These are phyloP conservation scores for Cylloceria caligata DNA, from an alignment of 2,888 invertebrate genomes.

Conservation along the genomic window DNA sequence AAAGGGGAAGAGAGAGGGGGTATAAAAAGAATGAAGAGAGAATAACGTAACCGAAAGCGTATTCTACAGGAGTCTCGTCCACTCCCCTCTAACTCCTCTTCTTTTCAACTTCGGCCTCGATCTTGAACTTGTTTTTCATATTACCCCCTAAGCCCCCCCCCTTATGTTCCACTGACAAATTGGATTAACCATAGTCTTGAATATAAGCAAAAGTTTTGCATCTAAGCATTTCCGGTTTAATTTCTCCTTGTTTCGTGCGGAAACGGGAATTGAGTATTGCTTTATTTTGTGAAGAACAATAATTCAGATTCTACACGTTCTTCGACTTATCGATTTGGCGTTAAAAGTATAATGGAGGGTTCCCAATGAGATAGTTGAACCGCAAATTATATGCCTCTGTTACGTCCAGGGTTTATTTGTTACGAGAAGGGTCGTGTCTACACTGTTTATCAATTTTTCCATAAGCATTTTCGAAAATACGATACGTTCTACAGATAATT, in stretches of 20 bases:
- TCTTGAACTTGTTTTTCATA: constrained; percentile 60
- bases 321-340: no score
- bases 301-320: no score
- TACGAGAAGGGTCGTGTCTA: no score
- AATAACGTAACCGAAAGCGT: constrained; percentile 57
- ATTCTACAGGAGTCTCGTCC: constrained; percentile 48
- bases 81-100: constrained; percentile 21
- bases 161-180: constrained; percentile 24
- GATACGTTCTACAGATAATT: no score
- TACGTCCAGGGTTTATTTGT: no score
- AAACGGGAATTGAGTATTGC: not conserved
- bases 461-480: no score
- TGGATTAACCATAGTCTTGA: constrained; percentile 36
- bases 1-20: constrained; percentile 47
- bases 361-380: no score
- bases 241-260: not conserved
- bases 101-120: constrained; percentile 58
- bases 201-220: not conserved
- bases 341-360: no score
- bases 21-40: constrained; percentile 40
- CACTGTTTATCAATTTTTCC: no score
- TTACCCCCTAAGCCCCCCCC: not conserved
- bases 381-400: no score
- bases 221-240: not conserved
- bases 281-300: not conserved